Percentiles rank a stretch among this genome's conserved stretches.
Conservation (phyloP, 1,140 invertebrate species). For the Drosophila virilis region DNA sequence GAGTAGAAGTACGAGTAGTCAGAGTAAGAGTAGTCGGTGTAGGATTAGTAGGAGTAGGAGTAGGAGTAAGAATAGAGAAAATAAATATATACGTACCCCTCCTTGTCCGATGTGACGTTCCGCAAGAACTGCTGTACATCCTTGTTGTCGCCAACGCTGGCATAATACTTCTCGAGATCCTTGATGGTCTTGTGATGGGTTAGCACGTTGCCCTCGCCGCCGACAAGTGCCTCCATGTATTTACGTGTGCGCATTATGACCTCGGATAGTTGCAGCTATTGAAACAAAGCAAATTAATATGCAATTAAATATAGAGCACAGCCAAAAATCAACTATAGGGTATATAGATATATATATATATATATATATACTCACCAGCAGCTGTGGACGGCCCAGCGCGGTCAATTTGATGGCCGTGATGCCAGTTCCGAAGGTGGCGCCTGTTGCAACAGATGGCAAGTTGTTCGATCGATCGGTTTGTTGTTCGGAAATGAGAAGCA, state of each 20-base stretch:
- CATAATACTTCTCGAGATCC: constrained; percentile 94
- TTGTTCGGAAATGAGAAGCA: constrained; percentile 61
- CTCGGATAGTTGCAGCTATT: constrained; percentile 97
- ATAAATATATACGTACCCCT: constrained; percentile 89
- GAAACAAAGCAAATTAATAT: neutral
- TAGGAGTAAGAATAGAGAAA: neutral
- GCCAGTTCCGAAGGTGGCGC: constrained; percentile 96
- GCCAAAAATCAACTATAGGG: neutral
- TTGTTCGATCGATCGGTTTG: constrained; percentile 27
- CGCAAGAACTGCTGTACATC: constrained; percentile 95
- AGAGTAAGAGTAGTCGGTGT: too few species aligned
- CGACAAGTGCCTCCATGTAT: constrained; percentile 95
- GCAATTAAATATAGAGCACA: constrained; percentile 6
- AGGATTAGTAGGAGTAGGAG: too few species aligned
- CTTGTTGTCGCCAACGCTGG: constrained; percentile 90
- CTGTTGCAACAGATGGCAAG: constrained; percentile 85
- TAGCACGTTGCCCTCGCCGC: constrained; percentile 91
- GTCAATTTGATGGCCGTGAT: constrained; percentile 99
- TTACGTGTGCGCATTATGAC: constrained; percentile 97
- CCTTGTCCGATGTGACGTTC: constrained; percentile 94
- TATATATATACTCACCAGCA: constrained; percentile 89
- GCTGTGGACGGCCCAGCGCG: constrained; percentile 97
- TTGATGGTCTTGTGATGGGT: constrained; percentile 93
- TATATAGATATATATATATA: neutral
- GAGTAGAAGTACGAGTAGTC: too few species aligned